Evolutionary conservation across 1,140 invertebrate species (phyloP), one percentile per base, ranked within the genome.

Genomic region (Bicyclus anynana): DNA sequence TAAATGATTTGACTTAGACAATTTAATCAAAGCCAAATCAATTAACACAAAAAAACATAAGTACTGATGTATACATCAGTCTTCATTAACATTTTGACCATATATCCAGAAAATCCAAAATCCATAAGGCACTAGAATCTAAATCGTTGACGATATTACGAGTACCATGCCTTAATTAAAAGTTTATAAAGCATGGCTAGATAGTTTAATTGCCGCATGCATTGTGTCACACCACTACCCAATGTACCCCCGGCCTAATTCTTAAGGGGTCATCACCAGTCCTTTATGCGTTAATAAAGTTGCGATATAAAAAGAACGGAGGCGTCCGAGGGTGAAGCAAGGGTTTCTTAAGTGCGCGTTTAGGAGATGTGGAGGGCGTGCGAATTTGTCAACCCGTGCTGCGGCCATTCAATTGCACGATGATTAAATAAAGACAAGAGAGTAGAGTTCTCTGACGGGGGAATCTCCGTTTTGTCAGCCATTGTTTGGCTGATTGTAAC

Each of bases 271-370:
- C 82, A 88, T 88, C 83, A 80, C 64, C 62, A 82, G 83, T 84
- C 85, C 85, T 88, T 87, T 87, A 87, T 86, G 72, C 84, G 84
- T 86, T 87, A 87, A 87, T 87, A 87, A 87, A 87, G 83, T 86
- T 86, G 81, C 78, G 80, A 87, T 87, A 87, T 87, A 86, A 86
- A 86, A 87, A 87, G 84, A 84, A 84, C 72, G 68, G 72, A 83
- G 72, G 81, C 81, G 78, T 84, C 81, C 83, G 73, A 84, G 83
- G 81, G 83, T 80, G 80, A 80, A 83, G 74, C 70, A 79, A 85
- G 81, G 83, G 84, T 86, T 84, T 70, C 70, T 84, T 88, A 88
- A 88, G 81, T 84, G 75, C 77, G 74, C 84, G 77, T 86, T 86
- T 87, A 84, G 78, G 81, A 61, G 73, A 88, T 85, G 75, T 77